These are phyloP conservation scores for Sylvicapra grimmia DNA, from an alignment of 2,113 vertebrate species.

Conservation along the genomic window DNA sequence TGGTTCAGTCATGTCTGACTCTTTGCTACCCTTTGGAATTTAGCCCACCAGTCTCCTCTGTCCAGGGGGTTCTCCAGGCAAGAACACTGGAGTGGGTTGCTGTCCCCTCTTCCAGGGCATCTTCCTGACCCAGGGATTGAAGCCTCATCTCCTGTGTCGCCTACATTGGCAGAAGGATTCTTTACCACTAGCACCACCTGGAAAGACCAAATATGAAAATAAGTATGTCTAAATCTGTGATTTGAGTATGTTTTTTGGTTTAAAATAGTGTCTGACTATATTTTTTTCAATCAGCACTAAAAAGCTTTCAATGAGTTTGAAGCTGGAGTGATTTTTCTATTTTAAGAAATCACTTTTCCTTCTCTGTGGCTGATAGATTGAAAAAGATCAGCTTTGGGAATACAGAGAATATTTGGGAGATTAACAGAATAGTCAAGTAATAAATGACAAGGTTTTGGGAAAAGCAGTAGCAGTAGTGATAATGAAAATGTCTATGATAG, in stretches of 20 bases:
- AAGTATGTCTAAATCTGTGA: not conserved
- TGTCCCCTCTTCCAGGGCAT: not conserved
- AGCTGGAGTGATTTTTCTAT: not conserved
- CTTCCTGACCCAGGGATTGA: not conserved
- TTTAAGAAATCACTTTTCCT: not conserved
- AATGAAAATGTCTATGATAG: not conserved
- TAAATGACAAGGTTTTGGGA: not conserved
- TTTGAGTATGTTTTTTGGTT: not conserved
- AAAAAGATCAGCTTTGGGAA: not conserved
- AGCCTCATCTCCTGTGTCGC: not conserved
- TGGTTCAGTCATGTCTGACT: not conserved
- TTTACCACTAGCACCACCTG: not conserved
- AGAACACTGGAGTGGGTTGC: not conserved
- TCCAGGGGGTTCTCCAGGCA: not conserved
- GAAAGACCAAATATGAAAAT: not conserved
- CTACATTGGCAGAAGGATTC: not conserved
- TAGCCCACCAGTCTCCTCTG: not conserved
- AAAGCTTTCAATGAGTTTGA: not conserved
- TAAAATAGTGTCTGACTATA: not conserved
- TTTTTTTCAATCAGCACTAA: not conserved
- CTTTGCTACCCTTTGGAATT: not conserved
- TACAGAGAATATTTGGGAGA: not conserved
- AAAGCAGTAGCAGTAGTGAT: not conserved
- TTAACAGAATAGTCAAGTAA: not conserved
- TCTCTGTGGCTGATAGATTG: not conserved